Base-by-base conservation (phyloP, 2,888 invertebrate genomes). In the Caenorhabditis japonica region DNA sequence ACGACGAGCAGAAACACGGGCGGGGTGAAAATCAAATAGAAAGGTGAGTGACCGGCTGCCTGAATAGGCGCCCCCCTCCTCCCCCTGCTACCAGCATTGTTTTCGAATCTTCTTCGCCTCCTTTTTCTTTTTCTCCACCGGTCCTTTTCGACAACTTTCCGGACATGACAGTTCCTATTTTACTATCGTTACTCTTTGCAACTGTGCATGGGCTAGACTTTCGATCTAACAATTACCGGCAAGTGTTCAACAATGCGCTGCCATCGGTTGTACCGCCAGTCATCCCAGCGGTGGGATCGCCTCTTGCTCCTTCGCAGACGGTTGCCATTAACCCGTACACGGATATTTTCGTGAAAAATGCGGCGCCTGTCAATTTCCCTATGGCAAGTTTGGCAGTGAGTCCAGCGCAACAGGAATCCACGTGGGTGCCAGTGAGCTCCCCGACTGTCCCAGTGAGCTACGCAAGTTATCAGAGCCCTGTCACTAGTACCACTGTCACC, bases 201-300 rank as follows among this genome's bases (percentile, higher is more conserved):
- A n/a, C 38, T 17, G 8, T 21, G 15, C 46, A 38, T 46, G 10
- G 38, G 1, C n/a, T 62, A 30, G 72, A 72, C 44, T 72, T 66
- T 51, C 72, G 72, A 3, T 72, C 72, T 4, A 72, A 60, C 38
- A 72, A 72, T 27, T 72, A 72, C 27, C 72, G 72, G 19, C 49
- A 62, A 41, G 58, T 71, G 3, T 39, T 60, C 53, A 70, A 70
- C 21, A 61, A 62, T 41, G 64, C 60, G 12, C 44, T 64, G 13
- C 62, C 71, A n/a, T 58, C 62, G n/a, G 41, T 66, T 15, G 72
- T 60, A 49, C 66, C 66, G n/a, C n/a, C 15, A 8, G 23, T 66
- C 36, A n/a, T n/a, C n/a, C n/a, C n/a, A n/a, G n/a, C n/a, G n/a
- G n/a, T n/a, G n/a, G n/a, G n/a, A n/a, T n/a, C n/a, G n/a, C n/a